Base-by-base conservation (phyloP, 1,140 invertebrate genomes). In the Gonioctena quinquepunctata region DNA sequence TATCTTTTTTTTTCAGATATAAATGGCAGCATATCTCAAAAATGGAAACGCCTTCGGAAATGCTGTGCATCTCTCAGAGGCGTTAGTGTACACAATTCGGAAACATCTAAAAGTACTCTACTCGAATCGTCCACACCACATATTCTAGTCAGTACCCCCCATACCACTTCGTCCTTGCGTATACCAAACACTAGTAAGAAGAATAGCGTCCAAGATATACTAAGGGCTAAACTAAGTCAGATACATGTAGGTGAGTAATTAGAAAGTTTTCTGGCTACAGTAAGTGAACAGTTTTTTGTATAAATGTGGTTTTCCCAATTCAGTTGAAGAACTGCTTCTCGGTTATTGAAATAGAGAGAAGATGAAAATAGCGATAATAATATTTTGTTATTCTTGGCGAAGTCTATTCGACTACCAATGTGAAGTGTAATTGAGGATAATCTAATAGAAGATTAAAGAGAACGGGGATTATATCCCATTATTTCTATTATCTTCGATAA, bases 1-100 rank as follows among this genome's bases (percentile, higher is more conserved):
- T 42, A 42, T 19, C 21, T 19, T 69, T 72, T 79, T 77, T 50
- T 89, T 88, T 65, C 86, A 91, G 91, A 92, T 81, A 84, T 91
- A 90, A 92, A 91, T 79, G 90, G 90, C 71, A 92, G 89, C 79
- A 86, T 92, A 71, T 90, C 90, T 27, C 90, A 91, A 81, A 86
- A 90, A 85, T 92, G 90, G 90, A 84, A 90, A 72, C 88, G 89
- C 76, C 83, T 92, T 50, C 85, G 90, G 19, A 84, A 90, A 65
- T 85, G 90, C 67, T 92, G 90, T 80, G 90, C 90, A 1, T 84
- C 89, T 7, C 83, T 90, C 71, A 83, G 88, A 76, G 83, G 86
- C 71, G 79, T 87, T 73, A 83, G 87, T 76, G 82, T 86, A 62
- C 79, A 77, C 82, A 85, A 67, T 82, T 85, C 64, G 80, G 87